A percentile compares a stretch with the other conserved stretches of the same genome.
phyloP scores from a whole-genome alignment of 1,140 invertebrate species.

The Zaprionus gabonicus region DNA sequence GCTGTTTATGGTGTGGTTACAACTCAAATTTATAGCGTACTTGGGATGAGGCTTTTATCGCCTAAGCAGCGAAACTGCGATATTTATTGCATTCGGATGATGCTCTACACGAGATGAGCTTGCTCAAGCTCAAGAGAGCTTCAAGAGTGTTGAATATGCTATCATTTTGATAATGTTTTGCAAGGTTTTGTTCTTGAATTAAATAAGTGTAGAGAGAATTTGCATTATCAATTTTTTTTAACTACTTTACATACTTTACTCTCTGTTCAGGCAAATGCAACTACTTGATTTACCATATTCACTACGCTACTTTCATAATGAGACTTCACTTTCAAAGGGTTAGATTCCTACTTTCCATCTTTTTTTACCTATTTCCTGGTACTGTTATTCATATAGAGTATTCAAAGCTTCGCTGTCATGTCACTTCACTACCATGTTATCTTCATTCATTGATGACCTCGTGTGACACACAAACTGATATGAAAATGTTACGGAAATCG shows the following conservation, averaged over 20 bases:
- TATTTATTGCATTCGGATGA: conserved; percentile 69
- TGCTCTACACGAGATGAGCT: neutral
- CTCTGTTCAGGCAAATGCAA: too few relatives aligned
- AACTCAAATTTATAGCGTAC: conserved; percentile 57
- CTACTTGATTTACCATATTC: too few relatives aligned
- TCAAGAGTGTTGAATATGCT: neutral
- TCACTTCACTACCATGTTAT: neutral
- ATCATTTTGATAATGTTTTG: too few relatives aligned
- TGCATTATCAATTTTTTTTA: too few relatives aligned
- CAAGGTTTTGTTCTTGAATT: too few relatives aligned
- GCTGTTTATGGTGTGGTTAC: conserved; percentile 51
- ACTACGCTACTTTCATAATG: too few relatives aligned
- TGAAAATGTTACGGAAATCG: conserved; percentile 64
- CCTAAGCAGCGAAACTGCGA: conserved; percentile 49
- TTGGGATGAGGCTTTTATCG: conserved; percentile 41
- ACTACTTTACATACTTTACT: too few relatives aligned
- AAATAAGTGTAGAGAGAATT: too few relatives aligned
- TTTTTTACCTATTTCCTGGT: too few relatives aligned
- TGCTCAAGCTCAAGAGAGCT: neutral
- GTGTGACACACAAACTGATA: conserved; percentile 46
- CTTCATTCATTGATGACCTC: conserved; percentile 56
- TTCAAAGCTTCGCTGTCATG: neutral
- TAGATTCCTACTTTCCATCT: too few relatives aligned
- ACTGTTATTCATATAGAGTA: neutral
- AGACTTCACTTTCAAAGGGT: too few relatives aligned